Evolutionary conservation across 2,113 vertebrate species (phyloP).

Genomic region (Dicaeum eximium): DNA sequence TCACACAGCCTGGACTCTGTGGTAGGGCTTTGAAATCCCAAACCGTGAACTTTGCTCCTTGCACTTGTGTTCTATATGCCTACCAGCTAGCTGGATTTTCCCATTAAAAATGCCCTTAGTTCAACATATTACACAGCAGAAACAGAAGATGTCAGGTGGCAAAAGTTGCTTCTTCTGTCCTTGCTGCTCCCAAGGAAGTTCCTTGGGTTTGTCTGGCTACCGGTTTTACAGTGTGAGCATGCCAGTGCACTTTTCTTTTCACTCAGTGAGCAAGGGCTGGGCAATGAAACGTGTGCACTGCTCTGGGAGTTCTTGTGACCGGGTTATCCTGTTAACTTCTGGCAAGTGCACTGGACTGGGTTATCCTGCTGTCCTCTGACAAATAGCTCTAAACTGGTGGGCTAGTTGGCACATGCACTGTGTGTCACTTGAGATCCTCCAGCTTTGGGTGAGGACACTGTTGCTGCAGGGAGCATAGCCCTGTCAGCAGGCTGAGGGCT

Average conservation of each 20-base stretch:
- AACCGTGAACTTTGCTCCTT: not conserved
- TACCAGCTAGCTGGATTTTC: not conserved
- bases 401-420: not conserved
- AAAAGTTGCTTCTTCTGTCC: not conserved
- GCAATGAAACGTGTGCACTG: rapidly evolving
- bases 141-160: not conserved
- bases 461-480: not conserved
- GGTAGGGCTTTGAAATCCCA: not conserved
- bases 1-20: not conserved
- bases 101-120: not conserved
- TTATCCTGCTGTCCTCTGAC: not conserved
- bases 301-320: not conserved
- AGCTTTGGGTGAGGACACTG: not conserved
- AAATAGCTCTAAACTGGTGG: not conserved
- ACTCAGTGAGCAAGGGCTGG: not conserved
- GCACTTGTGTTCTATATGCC: rapidly evolving
- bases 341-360: too few species aligned
- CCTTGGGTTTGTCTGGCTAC: not conserved
- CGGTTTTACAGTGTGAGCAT: not conserved
- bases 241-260: not conserved
- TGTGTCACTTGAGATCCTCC: not conserved
- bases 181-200: rapidly evolving
- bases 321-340: not conserved
- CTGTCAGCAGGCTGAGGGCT: not conserved
- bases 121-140: not conserved